A percentile compares a stretch with the other conserved stretches of the same genome.
Conservation (phyloP, 2,113 vertebrate genomes). For the Oryzias celebensis region DNA sequence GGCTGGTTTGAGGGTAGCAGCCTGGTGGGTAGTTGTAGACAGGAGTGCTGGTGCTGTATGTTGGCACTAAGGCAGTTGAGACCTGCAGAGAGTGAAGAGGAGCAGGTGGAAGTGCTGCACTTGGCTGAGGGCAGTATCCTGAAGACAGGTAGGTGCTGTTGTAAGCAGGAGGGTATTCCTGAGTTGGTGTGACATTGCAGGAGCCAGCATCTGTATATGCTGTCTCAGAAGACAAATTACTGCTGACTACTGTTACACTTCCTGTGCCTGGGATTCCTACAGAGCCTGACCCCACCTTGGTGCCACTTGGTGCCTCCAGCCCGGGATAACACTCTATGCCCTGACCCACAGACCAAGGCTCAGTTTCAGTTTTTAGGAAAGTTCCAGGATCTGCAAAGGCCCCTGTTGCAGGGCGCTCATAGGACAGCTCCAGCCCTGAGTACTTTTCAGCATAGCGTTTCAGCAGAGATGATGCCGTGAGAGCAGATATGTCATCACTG, state of each 20-base stretch:
- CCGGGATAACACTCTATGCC: conserved; percentile 80
- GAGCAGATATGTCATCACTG: conserved; percentile 93
- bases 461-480: conserved; percentile 92
- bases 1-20: conserved; percentile 76
- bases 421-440: conserved; percentile 86
- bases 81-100: conserved; percentile 68
- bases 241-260: conserved; percentile 78
- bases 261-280: conserved; percentile 78
- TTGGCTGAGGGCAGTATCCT: conserved; percentile 82
- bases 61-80: conserved; percentile 79
- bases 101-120: conserved; percentile 76
- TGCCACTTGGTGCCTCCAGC: conserved; percentile 82
- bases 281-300: conserved; percentile 75
- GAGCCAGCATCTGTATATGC: conserved; percentile 72
- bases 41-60: conserved; percentile 80
- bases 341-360: conserved; percentile 83
- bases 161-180: conserved; percentile 87
- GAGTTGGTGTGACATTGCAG: conserved; percentile 69
- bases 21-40: conserved; percentile 85
- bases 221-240: conserved; percentile 73
- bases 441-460: conserved; percentile 97
- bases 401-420: conserved; percentile 76
- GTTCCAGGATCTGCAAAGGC: conserved; percentile 78
- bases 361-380: conserved; percentile 84
- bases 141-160: conserved; percentile 85